phyloP scores from a whole-genome alignment of 2,888 invertebrate species.

The Acleris sparsana region DNA sequence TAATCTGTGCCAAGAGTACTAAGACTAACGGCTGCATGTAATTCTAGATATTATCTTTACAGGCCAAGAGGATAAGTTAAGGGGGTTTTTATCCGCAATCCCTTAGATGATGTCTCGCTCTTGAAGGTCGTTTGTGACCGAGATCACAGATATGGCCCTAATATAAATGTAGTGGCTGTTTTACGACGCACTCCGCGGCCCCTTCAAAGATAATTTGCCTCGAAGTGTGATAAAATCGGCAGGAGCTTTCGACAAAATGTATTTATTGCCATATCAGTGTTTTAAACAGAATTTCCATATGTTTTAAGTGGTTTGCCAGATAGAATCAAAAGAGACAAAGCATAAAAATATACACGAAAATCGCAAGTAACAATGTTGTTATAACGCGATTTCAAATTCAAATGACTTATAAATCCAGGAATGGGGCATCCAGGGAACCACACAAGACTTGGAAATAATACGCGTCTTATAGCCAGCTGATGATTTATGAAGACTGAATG shows the following conservation, averaged over 20 bases:
- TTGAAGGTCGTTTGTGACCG: slow-evolving; percentile 61
- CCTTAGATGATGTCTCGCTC: slow-evolving; percentile 52
- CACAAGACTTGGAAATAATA: no score
- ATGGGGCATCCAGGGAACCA: no score
- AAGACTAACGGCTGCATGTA: slow-evolving; percentile 39
- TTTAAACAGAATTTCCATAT: not conserved
- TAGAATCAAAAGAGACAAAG: no score
- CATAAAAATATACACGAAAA: no score
- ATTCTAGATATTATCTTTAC: slow-evolving; percentile 54
- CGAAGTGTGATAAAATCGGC: slow-evolving; percentile 68
- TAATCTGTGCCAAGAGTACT: no score
- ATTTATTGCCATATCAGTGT: slow-evolving; percentile 31
- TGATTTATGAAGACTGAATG: no score
- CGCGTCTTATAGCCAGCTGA: no score
- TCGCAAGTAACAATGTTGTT: no score
- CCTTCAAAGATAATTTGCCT: slow-evolving; percentile 66
- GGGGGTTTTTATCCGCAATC: slow-evolving; percentile 40
- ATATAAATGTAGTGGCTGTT: slow-evolving; percentile 68
- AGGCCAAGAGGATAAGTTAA: slow-evolving; percentile 46
- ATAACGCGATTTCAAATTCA: no score
- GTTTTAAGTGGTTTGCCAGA: not conserved
- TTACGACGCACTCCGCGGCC: slow-evolving; percentile 63
- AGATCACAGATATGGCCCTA: slow-evolving; percentile 70
- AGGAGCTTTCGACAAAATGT: slow-evolving; percentile 52
- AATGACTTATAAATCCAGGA: no score